Evolutionary conservation across 92 coral and sea anemone species (phyloP).

Genomic region (Porites evermanni): DNA sequence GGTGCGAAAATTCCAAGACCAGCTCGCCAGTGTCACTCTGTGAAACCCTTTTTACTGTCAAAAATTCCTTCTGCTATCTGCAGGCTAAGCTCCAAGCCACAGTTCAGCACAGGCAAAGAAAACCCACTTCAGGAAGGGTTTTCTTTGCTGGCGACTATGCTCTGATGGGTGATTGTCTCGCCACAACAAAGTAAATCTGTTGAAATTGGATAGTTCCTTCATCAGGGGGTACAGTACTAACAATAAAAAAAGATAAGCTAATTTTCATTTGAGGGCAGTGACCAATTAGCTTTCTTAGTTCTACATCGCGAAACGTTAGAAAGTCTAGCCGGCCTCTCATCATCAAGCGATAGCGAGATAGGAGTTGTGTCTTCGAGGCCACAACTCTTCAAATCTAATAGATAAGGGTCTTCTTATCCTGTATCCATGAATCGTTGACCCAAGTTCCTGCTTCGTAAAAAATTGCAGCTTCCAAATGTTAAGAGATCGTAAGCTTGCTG

Average conservation of each 20-base stretch:
- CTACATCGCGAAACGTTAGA: too few relatives aligned
- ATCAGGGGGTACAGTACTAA: slow-evolving; percentile 2
- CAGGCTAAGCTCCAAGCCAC: background rate
- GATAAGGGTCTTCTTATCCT: too few relatives aligned
- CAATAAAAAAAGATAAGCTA: background rate
- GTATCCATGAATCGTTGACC: too few relatives aligned
- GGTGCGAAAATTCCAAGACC: background rate
- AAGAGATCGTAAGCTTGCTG: too few relatives aligned
- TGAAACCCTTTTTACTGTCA: background rate
- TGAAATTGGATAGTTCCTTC: slow-evolving; percentile 29
- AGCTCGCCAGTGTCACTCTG: background rate
- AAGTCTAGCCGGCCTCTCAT: too few relatives aligned
- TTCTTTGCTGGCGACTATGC: slow-evolving; percentile 24
- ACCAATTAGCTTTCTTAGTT: background rate
- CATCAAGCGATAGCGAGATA: too few relatives aligned
- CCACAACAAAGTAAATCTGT: slow-evolving; percentile 23
- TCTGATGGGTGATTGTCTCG: background rate
- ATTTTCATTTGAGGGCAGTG: background rate
- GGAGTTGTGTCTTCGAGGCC: too few relatives aligned
- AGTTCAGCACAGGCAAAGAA: slow-evolving; percentile 26
- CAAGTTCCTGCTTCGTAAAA: too few relatives aligned
- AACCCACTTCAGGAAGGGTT: slow-evolving; percentile 10
- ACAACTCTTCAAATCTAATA: too few relatives aligned
- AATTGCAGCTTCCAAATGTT: too few relatives aligned
- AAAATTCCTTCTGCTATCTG: background rate